Base-by-base conservation (phyloP, 2,797 vertebrate species). In the Chelidonichthys spinosus region DNA sequence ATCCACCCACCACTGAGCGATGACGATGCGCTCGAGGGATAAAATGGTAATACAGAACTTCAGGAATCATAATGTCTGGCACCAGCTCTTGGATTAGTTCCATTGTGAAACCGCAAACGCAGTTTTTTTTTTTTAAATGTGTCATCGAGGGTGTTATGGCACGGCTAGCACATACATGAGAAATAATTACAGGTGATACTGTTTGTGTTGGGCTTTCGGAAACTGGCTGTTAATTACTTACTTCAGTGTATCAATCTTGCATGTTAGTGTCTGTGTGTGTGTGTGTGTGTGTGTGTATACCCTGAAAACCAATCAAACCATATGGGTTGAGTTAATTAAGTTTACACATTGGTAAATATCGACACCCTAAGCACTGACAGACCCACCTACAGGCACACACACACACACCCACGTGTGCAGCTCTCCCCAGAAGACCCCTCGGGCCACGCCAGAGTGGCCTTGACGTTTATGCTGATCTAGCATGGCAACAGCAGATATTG, bases 391-490 rank as follows among this genome's bases (percentile, higher is more conserved):
- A 53, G 25, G 11, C 69, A 69, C 49, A 36, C n/a, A 37, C 43
- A 42, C 33, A 66, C 60, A 65, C 18, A 36, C 46, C 33, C 58
- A 49, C 66, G 59, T 33, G 44, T 15, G 9, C 11, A 61, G 32
- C 54, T 67, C 77, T 58, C 77, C 70, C 59, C 72, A 77, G 82
- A 62, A 77, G 77, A 56, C 83, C 87, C 81, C 69, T 76, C 36
- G 15, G 84, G 87, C 79, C 81, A 69, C 50, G 46, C 66, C 74
- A 64, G 44, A 85, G 78, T 63, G 83, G 90, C 90, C 87, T 87
- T 90, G 91, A 88, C 84, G 79, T 92, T 93, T 93, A 88, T 91
- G 92, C 91, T 92, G 93, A 93, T 92, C 76, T 84, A 90, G 90
- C 86, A 80, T 56, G 84, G 88, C 87, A 90, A 86, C 85, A 81